Base-by-base conservation (phyloP, 64 coral and sea anemone species). In the Acropora tenuis region DNA sequence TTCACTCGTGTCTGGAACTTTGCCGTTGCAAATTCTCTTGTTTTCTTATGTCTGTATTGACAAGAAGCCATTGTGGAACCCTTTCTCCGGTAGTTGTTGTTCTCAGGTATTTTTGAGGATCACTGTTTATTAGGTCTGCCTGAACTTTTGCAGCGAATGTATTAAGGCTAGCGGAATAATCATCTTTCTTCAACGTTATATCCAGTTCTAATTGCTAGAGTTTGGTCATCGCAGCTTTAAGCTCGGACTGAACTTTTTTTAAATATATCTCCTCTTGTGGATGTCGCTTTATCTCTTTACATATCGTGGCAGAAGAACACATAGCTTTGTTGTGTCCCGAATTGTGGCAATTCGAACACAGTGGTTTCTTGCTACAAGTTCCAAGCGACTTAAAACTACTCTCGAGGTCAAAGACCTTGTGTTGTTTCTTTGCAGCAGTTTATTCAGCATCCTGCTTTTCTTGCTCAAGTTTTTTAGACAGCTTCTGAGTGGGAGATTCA, bases 61-160 rank as follows among this genome's bases (percentile, higher is more conserved):
- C 73, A n/a, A 92, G 2, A 48, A 92, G 43, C 90, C 90, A 92
- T 47, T 92, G 74, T 7, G 80, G 90, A 0, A 92, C 44, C n/a
- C 68, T 75, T 20, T 77, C 80, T 84, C 90, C 81, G 3, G 69
- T 84, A 73, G 69, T 47, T 2, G 80, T 47, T 8, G 73, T 77
- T 78, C 80, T 43, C 18, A 86, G 49, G 76, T 86, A 92, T 63
- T 86, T 92, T 30, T 86, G 57, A 43, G 82, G 90, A 79, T 92
- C 84, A 41, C 90, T 92, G 53, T 87, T 78, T 63, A 87, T 92
- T 53, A 92, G 7, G 20, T 67, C 40, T 16, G 45, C 0, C 48
- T 92, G 82, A 1, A 92, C 72, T 79, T 92, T 78, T 58, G 74
- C 73, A 10, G 74, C 90, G 50, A 86, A 92, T 2, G 75, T 92